phyloP scores from a whole-genome alignment of 2,888 invertebrate species.

The Sceliomorpha sp. region DNA sequence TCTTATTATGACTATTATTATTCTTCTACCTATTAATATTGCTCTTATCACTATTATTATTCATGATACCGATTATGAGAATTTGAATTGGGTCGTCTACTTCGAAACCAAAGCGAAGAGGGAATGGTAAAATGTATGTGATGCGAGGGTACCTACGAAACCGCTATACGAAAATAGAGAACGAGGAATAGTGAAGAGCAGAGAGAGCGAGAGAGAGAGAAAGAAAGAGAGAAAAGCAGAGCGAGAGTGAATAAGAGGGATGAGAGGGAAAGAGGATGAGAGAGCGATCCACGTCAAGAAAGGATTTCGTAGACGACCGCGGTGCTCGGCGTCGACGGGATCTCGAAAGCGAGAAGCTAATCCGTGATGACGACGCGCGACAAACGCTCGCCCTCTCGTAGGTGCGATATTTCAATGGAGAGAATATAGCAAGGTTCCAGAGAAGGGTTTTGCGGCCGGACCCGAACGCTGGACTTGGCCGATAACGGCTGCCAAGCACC shows the following conservation, averaged over 20 bases:
- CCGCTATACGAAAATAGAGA: conserved; percentile 47
- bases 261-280: conserved; percentile 3
- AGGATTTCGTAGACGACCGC: conserved; percentile 33
- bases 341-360: conserved; percentile 29
- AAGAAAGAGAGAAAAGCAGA: conserved; percentile 1
- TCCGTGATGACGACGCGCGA: conserved; percentile 42
- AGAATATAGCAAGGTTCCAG: conserved; percentile 37
- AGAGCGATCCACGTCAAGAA: conserved; percentile 19
- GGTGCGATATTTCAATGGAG: conserved; percentile 59
- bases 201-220: conserved; percentile 46
- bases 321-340: conserved; percentile 19
- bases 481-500: conserved; percentile 76
- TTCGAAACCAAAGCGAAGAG: conserved; percentile 6
- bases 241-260: conserved; percentile 48
- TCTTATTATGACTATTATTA: too few relatives aligned
- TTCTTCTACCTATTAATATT: too few relatives aligned
- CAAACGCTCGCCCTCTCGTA: conserved; percentile 35
- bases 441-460: conserved; percentile 72
- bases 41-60: too few relatives aligned
- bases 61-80: conserved; percentile 23
- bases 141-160: conserved; percentile 36
- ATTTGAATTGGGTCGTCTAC: conserved; percentile 26
- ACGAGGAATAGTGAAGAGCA: conserved; percentile 27
- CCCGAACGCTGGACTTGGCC: conserved; percentile 76
- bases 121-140: conserved; percentile 15